These are phyloP conservation scores for Temnothorax rugatulus DNA, from an alignment of 2,888 invertebrate species.

Conservation along the genomic window DNA sequence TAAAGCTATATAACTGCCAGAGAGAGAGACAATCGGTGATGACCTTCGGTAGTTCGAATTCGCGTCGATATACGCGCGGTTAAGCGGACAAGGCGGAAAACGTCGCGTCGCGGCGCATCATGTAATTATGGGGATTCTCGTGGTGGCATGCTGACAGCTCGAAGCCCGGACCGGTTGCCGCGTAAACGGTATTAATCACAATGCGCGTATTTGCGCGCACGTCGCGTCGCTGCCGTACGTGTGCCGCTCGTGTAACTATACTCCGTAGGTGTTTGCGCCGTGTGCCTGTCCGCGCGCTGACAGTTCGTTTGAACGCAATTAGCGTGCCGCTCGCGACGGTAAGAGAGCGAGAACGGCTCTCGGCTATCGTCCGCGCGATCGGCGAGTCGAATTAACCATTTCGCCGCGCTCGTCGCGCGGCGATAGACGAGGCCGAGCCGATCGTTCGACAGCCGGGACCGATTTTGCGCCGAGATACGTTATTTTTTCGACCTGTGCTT, in stretches of 20 bases:
- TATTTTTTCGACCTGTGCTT: conserved; percentile 1
- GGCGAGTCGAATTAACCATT: conserved; percentile 78
- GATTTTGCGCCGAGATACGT: conserved; percentile 2
- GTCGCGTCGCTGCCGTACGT: conserved; percentile 16
- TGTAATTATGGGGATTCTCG: conserved; percentile 78
- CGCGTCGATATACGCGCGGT: conserved; percentile 4
- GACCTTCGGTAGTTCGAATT: neutral
- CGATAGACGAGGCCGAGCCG: conserved; percentile 3
- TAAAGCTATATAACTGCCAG: neutral
- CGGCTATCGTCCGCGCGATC: conserved; percentile 77
- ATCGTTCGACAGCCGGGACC: conserved; percentile 40
- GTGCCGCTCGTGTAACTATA: conserved; percentile 1
- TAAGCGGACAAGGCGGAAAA: conserved; percentile 42
- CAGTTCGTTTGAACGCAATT: conserved; percentile 85
- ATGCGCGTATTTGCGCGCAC: conserved; percentile 73
- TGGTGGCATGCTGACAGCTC: conserved; percentile 77
- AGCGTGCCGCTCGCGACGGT: conserved; percentile 80
- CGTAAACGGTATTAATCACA: conserved; percentile 81
- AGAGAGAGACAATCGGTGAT: conserved; percentile 11
- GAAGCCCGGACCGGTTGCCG: conserved; percentile 67
- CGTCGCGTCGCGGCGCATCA: conserved; percentile 64
- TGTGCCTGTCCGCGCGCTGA: conserved; percentile 81
- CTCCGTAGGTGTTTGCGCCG: conserved; percentile 45
- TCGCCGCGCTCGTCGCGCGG: conserved; percentile 59
- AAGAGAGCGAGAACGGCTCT: conserved; percentile 29